A percentile compares a stretch with the other conserved stretches of the same genome.
These are phyloP conservation scores for Drymodes brunneopygia DNA, from an alignment of 2,113 vertebrate species.

Conservation along the genomic window DNA sequence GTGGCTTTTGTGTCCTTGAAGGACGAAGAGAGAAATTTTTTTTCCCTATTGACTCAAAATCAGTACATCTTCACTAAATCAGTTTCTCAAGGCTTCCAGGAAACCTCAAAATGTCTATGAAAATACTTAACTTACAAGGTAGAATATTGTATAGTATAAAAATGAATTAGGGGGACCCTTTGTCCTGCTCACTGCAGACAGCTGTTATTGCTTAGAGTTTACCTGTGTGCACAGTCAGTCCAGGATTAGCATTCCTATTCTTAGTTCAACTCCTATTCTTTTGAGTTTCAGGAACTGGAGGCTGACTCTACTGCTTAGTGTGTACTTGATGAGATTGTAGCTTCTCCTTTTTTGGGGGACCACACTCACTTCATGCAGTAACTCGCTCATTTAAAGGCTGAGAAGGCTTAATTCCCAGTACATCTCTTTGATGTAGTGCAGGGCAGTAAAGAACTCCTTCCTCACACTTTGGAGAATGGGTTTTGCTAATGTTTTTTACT, in stretches of 20 bases:
- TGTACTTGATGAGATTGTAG: neutral
- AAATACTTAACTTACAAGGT: neutral
- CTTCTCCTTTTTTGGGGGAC: neutral
- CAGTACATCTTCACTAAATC: neutral
- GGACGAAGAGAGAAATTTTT: neutral
- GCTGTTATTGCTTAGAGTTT: neutral
- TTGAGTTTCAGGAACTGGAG: neutral
- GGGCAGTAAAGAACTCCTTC: neutral
- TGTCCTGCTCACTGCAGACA: neutral
- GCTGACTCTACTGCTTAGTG: neutral
- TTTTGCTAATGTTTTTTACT: neutral
- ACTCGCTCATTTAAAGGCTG: neutral
- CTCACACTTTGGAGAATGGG: neutral
- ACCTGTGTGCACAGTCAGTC: rapidly evolving
- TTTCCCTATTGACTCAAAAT: neutral
- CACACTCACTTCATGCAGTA: neutral
- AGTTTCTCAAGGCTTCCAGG: neutral
- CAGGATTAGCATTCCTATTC: neutral
- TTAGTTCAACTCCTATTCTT: neutral
- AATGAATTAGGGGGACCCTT: neutral
- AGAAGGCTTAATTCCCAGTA: neutral
- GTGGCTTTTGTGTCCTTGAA: neutral
- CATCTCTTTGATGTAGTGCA: neutral
- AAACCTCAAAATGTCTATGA: neutral
- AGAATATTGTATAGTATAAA: neutral